phyloP scores from a whole-genome alignment of 2,797 vertebrate genomes.

The Australoheros facetus region DNA sequence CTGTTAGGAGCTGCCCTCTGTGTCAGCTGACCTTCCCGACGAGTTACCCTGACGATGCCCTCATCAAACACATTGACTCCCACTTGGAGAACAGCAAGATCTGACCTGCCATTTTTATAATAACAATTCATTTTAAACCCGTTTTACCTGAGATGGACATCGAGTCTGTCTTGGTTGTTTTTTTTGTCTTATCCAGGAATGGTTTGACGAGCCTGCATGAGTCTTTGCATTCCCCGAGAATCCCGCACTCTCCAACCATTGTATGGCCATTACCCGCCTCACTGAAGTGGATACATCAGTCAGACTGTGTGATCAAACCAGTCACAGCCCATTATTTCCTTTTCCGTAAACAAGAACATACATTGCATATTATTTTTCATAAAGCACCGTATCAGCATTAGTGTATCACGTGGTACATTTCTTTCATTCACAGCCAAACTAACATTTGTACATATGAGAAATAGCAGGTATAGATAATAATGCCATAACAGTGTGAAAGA shows the following conservation, averaged over 20 bases:
- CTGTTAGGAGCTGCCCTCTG: constrained; percentile 89
- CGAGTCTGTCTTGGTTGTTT: not conserved
- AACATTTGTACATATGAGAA: not conserved
- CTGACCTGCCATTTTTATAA: constrained; percentile 67
- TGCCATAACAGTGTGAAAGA: not conserved
- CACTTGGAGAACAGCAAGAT: constrained; percentile 95
- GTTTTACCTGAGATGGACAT: not conserved
- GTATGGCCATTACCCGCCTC: not conserved
- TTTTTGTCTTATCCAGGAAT: not conserved
- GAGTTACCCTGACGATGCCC: constrained; percentile 89
- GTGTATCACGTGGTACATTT: not conserved
- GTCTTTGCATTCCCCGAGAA: not conserved
- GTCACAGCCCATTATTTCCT: not conserved
- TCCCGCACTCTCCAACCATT: not conserved
- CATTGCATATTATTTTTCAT: constrained; percentile 1
- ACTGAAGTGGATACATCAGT: not conserved
- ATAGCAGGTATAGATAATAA: not conserved
- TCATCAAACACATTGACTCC: constrained; percentile 93
- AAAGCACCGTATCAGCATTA: not conserved
- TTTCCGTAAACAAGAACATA: not conserved
- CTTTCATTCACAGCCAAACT: not conserved
- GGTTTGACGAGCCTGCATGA: constrained; percentile 22
- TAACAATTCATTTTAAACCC: not conserved
- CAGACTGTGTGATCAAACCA: not conserved
- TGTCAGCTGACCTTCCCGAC: constrained; percentile 92